Percentiles rank a stretch among this genome's conserved stretches.
These are phyloP conservation scores for Drosophila leonis DNA, from an alignment of 2,888 invertebrate species.

Conservation along the genomic window DNA sequence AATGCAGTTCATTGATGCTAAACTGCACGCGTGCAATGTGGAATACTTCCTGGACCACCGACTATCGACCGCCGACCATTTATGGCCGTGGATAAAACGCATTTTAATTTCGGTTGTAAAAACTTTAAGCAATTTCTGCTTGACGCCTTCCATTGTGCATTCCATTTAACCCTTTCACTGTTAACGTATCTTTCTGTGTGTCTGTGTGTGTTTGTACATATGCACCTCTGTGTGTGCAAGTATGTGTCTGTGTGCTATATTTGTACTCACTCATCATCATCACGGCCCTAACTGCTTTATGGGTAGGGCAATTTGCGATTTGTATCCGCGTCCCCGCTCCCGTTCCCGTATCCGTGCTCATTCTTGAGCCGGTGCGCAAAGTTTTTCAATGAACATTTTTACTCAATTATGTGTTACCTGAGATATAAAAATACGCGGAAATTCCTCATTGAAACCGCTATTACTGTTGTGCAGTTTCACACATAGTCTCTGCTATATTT, in stretches of 20 bases:
- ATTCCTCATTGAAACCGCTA: conserved; percentile 32
- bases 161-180: conserved; percentile 73
- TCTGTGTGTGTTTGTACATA: conserved; percentile 28
- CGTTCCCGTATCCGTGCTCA: not conserved
- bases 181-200: conserved; percentile 45
- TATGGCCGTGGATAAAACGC: conserved; percentile 76
- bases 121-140: conserved; percentile 58
- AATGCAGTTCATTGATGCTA: conserved; percentile 72
- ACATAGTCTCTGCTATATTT: not conserved
- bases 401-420: conserved; percentile 57
- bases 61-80: conserved; percentile 41
- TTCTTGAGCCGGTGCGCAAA: conserved; percentile 1
- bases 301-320: conserved; percentile 45
- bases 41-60: conserved; percentile 63
- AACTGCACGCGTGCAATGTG: conserved; percentile 64
- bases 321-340: conserved; percentile 14
- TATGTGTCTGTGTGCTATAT: conserved; percentile 30
- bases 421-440: conserved; percentile 48
- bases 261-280: conserved; percentile 59
- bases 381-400: conserved; percentile 65
- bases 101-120: conserved; percentile 77
- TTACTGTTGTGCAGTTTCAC: conserved; percentile 5
- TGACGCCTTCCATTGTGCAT: conserved; percentile 74
- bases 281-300: conserved; percentile 65
- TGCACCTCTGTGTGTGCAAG: conserved; percentile 7